These are phyloP conservation scores for Aegithalos caudatus DNA, from an alignment of 2,113 vertebrate genomes.

Conservation along the genomic window DNA sequence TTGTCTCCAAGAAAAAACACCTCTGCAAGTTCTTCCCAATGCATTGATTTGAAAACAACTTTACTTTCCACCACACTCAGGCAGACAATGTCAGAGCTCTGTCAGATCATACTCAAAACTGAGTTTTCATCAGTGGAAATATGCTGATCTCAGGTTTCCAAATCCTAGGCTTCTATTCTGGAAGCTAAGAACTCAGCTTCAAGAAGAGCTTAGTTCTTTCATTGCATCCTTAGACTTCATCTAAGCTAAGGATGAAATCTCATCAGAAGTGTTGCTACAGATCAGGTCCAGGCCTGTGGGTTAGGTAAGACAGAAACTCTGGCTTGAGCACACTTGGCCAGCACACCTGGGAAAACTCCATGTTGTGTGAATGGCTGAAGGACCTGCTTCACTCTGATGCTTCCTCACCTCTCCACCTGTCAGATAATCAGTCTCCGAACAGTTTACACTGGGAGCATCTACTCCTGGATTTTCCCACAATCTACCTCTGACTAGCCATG, in stretches of 20 bases:
- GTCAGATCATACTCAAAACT: background rate
- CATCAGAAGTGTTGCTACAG: background rate
- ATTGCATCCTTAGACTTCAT: background rate
- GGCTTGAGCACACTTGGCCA: background rate
- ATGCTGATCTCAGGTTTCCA: background rate
- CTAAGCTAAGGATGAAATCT: background rate
- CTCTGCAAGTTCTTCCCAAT: background rate
- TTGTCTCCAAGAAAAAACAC: background rate
- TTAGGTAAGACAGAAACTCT: slow-evolving; percentile 33
- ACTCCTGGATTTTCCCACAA: background rate
- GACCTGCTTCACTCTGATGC: background rate
- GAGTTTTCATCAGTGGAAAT: background rate
- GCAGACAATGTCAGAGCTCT: background rate
- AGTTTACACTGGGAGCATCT: background rate
- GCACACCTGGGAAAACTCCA: background rate
- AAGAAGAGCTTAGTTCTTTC: background rate
- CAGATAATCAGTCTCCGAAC: background rate
- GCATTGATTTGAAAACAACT: background rate
- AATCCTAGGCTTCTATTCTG: background rate
- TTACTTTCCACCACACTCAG: background rate
- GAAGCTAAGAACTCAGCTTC: background rate
- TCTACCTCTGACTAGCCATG: background rate
- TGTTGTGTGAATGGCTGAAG: background rate
- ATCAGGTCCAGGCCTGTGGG: background rate
- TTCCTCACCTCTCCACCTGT: background rate